Evolutionary conservation across 2,113 vertebrate species (phyloP), one percentile per base, ranked within the genome.

Genomic region (Meles meles): DNA sequence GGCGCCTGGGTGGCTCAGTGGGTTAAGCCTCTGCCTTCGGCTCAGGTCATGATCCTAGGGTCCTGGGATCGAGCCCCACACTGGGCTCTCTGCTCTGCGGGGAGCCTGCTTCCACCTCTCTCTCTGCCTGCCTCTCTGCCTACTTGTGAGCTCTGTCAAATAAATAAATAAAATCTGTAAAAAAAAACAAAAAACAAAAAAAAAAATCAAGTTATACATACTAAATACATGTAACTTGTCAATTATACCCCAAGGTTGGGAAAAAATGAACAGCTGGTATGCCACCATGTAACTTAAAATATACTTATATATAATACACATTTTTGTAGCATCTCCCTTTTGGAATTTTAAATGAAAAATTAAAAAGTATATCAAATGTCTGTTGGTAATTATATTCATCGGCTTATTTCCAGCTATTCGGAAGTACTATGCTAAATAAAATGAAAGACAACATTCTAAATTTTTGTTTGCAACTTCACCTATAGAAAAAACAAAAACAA

Each of bases 301-400:
- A 79, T 34, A 12, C 13, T 74, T 17, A 63, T 20, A 59, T n/a
- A 88, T 34, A 44, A 90, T n/a, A 74, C 9, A 81, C n/a, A 79
- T 81, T 77, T 77, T 94, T 90, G 81, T n/a, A 81, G 34, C 57
- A 67, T 65, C 67, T 69, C 34, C 37, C 42, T 89, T 95, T 79
- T 67, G 89, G 5, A 95, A 87, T 94, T 96, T 81, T 74, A 97
- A 93, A 81, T 59, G 10, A 69, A 92, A 94, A 92, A 69, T 23
- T 77, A 49, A 49, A 52, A 47, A 25, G 67, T n/a, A 6, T 31
- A 83, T 61, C 17, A 96, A 87, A 31, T 83, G 69, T 80, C 57
- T 72, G 4, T 39, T 87, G 21, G 13, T 76, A 90, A 83, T 72
- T 90, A 71, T 20, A 95, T 47, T 42, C 39, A 67, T 9, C 82